Conservation (phyloP, 2,888 invertebrate genomes). For the Athalia rosae region DNA sequence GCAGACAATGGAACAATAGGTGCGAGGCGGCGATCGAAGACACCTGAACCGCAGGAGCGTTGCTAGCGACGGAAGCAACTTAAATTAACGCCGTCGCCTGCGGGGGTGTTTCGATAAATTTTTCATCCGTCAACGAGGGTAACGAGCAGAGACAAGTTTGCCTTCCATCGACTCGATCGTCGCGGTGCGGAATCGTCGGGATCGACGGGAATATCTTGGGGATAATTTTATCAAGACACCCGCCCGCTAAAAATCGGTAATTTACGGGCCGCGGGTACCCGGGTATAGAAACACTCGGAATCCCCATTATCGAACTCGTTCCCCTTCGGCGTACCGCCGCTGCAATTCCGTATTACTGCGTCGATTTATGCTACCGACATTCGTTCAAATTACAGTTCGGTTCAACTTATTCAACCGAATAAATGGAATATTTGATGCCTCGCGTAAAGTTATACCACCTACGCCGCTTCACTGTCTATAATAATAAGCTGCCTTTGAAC, state of each 20-base stretch:
- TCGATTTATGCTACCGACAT: slow-evolving; percentile 38
- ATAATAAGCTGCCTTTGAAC: slow-evolving; percentile 32
- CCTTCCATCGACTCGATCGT: no score
- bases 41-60: neutral
- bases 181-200: no score
- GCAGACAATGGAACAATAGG: slow-evolving; percentile 51
- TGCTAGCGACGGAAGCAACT: neutral
- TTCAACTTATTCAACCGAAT: slow-evolving; percentile 23
- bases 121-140: no score
- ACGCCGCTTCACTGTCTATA: neutral
- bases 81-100: neutral
- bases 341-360: slow-evolving; percentile 26
- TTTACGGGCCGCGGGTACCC: neutral
- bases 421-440: slow-evolving; percentile 35
- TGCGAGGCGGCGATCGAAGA: slow-evolving; percentile 28
- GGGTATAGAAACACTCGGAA: slow-evolving; percentile 14
- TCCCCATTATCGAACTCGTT: slow-evolving; percentile 30
- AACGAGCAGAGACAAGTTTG: no score
- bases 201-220: no score
- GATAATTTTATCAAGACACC: slow-evolving; percentile 2
- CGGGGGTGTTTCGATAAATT: no score
- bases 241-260: neutral
- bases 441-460: neutral
- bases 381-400: slow-evolving; percentile 36
- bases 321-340: slow-evolving; percentile 16